Evolutionary conservation across 2,113 vertebrate species (phyloP).

Genomic region (Strigops habroptila): DNA sequence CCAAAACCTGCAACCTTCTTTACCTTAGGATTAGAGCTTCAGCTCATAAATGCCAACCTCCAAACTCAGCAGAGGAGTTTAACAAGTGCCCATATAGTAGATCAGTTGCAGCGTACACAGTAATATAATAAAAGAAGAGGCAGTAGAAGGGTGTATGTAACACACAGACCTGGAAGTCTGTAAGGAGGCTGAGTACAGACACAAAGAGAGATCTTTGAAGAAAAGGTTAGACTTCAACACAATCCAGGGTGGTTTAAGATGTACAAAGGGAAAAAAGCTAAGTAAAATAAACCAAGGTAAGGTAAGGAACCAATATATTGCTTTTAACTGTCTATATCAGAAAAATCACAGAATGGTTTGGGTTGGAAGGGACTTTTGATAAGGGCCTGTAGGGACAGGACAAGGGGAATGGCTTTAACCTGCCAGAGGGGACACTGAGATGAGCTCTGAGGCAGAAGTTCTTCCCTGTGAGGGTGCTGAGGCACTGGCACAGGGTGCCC

Average conservation of each 20-base stretch:
- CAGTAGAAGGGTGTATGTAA: not conserved
- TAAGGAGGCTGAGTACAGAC: not conserved
- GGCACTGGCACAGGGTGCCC: too few species aligned
- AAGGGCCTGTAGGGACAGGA: not conserved
- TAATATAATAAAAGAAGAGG: not conserved
- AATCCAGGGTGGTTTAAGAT: not conserved
- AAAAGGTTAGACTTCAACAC: not conserved
- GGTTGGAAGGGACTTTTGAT: not conserved
- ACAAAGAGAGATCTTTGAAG: not conserved
- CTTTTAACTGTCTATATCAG: not conserved
- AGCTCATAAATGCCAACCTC: not conserved
- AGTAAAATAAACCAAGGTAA: not conserved
- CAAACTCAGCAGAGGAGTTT: not conserved
- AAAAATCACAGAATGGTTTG: not conserved
- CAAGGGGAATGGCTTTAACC: not conserved
- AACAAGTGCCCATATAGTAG: not conserved
- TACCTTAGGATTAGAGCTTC: not conserved
- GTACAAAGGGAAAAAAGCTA: not conserved
- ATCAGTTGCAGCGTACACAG: not conserved
- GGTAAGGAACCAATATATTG: not conserved
- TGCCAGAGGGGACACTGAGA: not conserved
- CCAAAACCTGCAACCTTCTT: not conserved
- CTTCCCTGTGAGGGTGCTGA: too few species aligned
- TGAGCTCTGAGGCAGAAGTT: not conserved
- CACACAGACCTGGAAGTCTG: not conserved